phyloP scores from a whole-genome alignment of 2,797 vertebrate genomes.

The Rachycentron canadum region DNA sequence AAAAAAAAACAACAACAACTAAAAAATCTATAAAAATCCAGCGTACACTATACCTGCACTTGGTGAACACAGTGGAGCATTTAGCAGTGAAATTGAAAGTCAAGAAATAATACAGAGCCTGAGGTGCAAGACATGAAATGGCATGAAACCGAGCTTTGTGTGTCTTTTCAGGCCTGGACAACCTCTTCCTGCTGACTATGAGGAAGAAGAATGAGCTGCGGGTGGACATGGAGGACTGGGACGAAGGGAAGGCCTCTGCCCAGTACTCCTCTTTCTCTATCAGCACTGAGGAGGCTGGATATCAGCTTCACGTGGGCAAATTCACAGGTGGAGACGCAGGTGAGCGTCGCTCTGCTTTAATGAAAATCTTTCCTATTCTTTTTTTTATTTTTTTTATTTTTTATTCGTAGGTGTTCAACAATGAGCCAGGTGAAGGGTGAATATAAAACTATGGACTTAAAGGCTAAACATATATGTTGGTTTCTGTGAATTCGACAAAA shows the following conservation, averaged over 20 bases:
- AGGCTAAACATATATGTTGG: neutral
- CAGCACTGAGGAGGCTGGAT: conserved; percentile 42
- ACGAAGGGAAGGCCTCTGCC: conserved; percentile 11
- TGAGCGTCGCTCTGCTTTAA: conserved; percentile 27
- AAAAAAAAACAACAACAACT: neutral
- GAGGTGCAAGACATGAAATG: neutral
- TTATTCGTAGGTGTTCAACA: too few species aligned
- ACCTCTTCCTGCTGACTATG: conserved; percentile 60
- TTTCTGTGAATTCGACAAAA: conserved; percentile 9
- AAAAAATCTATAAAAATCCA: neutral
- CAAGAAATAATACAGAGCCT: neutral
- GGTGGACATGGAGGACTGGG: conserved; percentile 71
- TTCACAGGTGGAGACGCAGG: conserved; percentile 63
- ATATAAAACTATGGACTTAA: neutral
- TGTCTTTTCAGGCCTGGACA: conserved; percentile 60
- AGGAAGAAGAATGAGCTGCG: conserved; percentile 64
- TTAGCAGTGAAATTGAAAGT: neutral
- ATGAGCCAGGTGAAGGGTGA: neutral
- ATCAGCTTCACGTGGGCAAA: conserved; percentile 61
- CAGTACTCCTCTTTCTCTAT: conserved; percentile 60
- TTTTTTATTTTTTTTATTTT: too few species aligned
- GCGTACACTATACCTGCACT: too few species aligned
- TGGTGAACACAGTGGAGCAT: neutral
- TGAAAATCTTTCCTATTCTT: too few species aligned
- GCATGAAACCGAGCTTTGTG: conserved; percentile 16